Evolutionary conservation across 1,140 invertebrate genomes (phyloP).

Genomic region (Dendrolimus punctatus): DNA sequence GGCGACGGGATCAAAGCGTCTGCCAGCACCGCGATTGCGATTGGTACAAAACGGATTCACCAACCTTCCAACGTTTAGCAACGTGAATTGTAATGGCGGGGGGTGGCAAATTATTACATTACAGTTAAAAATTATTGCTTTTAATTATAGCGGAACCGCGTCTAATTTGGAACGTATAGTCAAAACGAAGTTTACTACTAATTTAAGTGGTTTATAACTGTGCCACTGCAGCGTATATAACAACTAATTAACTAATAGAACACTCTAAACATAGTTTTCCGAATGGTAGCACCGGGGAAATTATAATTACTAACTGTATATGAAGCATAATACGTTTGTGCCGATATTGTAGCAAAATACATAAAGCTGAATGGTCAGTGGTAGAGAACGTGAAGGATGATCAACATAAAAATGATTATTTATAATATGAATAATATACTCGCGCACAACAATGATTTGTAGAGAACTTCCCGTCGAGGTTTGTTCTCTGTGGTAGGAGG

Average conservation of each 20-base stretch:
- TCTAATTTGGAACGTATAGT: neutral
- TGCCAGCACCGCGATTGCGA: too few relatives aligned
- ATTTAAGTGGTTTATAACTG: constrained; percentile 21
- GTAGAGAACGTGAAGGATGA: too few relatives aligned
- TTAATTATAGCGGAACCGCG: too few relatives aligned
- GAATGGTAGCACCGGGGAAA: constrained; percentile 31
- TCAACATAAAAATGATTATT: too few relatives aligned
- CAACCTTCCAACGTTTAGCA: too few relatives aligned
- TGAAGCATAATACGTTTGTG: constrained; percentile 33
- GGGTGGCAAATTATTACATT: too few relatives aligned
- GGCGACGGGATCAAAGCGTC: too few relatives aligned
- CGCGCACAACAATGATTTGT: neutral
- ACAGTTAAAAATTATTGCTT: too few relatives aligned
- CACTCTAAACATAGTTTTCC: constrained; percentile 37
- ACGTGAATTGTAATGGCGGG: too few relatives aligned
- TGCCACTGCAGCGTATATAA: constrained; percentile 25
- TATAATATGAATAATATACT: too few relatives aligned
- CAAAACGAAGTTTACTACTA: neutral
- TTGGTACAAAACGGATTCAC: too few relatives aligned
- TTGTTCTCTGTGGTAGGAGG: too few relatives aligned
- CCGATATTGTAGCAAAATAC: constrained; percentile 11
- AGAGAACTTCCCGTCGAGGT: neutral
- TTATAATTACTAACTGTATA: constrained; percentile 38
- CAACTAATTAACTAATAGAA: constrained; percentile 37
- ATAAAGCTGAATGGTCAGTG: neutral